Evolutionary conservation across 2,113 vertebrate genomes (phyloP).

Genomic region (Triplophysa siluroides): DNA sequence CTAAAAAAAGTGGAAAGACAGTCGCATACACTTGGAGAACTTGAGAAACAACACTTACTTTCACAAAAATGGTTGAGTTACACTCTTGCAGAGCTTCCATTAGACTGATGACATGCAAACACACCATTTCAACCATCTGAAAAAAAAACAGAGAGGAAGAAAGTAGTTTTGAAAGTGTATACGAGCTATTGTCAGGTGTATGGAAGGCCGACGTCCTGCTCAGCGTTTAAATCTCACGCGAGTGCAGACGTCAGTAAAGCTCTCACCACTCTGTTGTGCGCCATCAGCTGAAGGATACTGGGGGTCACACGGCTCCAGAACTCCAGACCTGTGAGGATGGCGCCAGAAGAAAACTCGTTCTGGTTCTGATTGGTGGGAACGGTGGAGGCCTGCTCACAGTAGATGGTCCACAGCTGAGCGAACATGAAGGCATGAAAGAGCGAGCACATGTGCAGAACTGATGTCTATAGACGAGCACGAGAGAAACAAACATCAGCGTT

Average conservation of each 20-base stretch:
- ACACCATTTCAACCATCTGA: conserved; percentile 99
- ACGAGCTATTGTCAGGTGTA: too few relatives aligned
- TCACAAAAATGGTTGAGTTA: conserved; percentile 98
- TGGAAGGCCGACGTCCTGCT: too few relatives aligned
- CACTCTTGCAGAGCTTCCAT: conserved; percentile 99
- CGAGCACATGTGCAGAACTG: conserved; percentile 98
- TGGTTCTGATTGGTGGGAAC: conserved; percentile 87
- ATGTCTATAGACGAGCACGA: conserved; percentile 80
- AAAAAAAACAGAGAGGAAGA: not conserved
- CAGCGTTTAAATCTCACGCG: too few relatives aligned
- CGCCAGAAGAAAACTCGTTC: conserved; percentile 91
- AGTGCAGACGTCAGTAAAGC: not conserved
- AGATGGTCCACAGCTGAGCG: conserved; percentile 98
- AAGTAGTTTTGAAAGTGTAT: not conserved
- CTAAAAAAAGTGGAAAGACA: not conserved
- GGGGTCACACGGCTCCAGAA: conserved; percentile 99
- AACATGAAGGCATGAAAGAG: conserved; percentile 99
- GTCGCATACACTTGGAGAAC: too few relatives aligned
- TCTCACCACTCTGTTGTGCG: conserved; percentile 98
- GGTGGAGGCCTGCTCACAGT: conserved; percentile 95
- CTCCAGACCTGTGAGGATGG: conserved; percentile 93
- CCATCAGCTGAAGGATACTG: conserved; percentile 98
- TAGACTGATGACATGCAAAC: conserved; percentile 97
- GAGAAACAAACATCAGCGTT: too few relatives aligned
- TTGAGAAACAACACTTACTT: conserved; percentile 75